Evolutionary conservation across 2,113 vertebrate genomes (phyloP).

Genomic region (Amazona vittata): DNA sequence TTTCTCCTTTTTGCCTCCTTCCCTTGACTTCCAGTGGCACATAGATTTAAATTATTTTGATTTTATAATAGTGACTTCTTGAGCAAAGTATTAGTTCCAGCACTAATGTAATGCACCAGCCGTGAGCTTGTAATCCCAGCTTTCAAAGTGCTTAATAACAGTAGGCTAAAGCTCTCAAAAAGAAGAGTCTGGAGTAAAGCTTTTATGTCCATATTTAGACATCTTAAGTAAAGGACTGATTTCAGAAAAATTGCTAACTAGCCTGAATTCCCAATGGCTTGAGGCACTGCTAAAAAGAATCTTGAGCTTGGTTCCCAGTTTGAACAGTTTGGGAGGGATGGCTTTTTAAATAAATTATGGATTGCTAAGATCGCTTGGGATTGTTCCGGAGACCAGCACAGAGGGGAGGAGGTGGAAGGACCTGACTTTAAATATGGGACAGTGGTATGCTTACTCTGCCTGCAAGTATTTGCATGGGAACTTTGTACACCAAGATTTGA

Average conservation of each 20-base stretch:
- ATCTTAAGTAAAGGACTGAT: not conserved
- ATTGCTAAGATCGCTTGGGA: not conserved
- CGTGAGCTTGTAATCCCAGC: slow-evolving; percentile 41
- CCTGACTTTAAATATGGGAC: not conserved
- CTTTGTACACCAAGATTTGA: fast-evolving
- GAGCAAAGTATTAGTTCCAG: slow-evolving; percentile 43
- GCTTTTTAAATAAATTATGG: not conserved
- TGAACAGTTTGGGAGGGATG: not conserved
- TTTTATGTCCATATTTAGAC: slow-evolving; percentile 35
- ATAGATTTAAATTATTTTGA: slow-evolving; percentile 37
- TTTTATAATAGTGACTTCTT: slow-evolving; percentile 39
- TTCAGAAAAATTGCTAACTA: not conserved
- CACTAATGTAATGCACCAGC: slow-evolving; percentile 40
- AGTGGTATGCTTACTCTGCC: not conserved
- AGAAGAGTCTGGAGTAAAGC: not conserved
- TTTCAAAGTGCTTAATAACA: slow-evolving; percentile 56
- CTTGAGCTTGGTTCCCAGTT: not conserved
- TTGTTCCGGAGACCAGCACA: not conserved
- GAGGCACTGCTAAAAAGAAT: not conserved
- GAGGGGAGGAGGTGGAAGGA: not conserved
- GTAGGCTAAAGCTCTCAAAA: slow-evolving; percentile 48
- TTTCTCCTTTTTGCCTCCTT: not conserved
- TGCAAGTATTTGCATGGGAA: not conserved
- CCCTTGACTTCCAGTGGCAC: not conserved
- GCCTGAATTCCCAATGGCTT: not conserved